Percentiles rank a stretch among this genome's conserved stretches.
Evolutionary conservation across 2,113 vertebrate genomes (phyloP).

Genomic region (Corythoichthys haematopterus): DNA sequence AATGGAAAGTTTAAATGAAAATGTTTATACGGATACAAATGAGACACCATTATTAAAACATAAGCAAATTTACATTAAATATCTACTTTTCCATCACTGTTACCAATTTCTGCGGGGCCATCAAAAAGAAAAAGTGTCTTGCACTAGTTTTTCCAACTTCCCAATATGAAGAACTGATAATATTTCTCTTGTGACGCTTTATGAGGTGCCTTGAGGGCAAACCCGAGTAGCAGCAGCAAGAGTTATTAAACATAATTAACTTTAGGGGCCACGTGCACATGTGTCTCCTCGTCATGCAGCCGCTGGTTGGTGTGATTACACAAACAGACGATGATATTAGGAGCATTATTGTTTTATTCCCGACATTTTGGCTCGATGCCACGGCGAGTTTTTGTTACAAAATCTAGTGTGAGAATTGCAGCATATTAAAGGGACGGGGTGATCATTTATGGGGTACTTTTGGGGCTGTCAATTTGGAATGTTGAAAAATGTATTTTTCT

Average conservation of each 20-base stretch:
- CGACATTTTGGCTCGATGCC: not conserved
- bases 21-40: too few relatives aligned
- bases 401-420: not conserved
- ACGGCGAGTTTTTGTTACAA: not conserved
- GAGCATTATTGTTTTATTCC: not conserved
- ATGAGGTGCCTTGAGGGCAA: not conserved
- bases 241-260: constrained; percentile 3
- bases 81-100: not conserved
- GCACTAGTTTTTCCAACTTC: not conserved
- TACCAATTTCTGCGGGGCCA: not conserved
- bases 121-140: not conserved
- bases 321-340: not conserved
- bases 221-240: constrained; percentile 1
- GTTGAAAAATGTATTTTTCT: not conserved
- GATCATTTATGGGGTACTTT: not conserved
- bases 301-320: not conserved
- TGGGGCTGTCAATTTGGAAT: not conserved
- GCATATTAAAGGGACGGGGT: not conserved
- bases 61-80: not conserved
- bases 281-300: not conserved
- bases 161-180: not conserved
- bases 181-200: not conserved
- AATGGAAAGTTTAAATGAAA: too few relatives aligned
- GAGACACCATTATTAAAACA: not conserved
- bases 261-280: not conserved